Evolutionary conservation across 2,888 invertebrate genomes (phyloP).

Genomic region (Nycteola revayana): DNA sequence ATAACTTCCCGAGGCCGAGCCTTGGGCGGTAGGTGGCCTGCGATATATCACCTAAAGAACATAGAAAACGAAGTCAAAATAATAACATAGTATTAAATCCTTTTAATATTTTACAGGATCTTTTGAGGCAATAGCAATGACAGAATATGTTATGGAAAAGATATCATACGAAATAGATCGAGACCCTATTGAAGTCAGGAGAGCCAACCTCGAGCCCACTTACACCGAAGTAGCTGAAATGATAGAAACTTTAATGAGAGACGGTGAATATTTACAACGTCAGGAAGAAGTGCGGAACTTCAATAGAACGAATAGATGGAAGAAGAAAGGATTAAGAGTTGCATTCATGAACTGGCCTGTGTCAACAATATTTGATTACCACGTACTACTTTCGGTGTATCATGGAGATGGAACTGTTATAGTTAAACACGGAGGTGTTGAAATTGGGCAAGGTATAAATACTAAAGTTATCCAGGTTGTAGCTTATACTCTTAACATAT

Average conservation of each 20-base stretch:
- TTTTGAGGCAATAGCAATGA: conserved; percentile 83
- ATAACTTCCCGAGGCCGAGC: no score
- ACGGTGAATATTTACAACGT: conserved; percentile 79
- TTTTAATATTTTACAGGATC: conserved; percentile 62
- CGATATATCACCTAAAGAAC: no score
- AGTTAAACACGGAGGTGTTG: conserved; percentile 87
- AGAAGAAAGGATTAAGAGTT: conserved; percentile 87
- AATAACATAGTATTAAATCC: no score
- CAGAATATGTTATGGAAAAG: conserved; percentile 85
- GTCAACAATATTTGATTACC: conserved; percentile 71
- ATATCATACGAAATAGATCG: conserved; percentile 78
- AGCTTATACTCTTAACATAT: conserved; percentile 85
- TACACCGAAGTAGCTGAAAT: conserved; percentile 66
- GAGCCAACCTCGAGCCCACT: conserved; percentile 51
- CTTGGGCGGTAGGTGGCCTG: no score
- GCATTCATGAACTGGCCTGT: conserved; percentile 86
- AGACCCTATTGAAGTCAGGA: conserved; percentile 80
- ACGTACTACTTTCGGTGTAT: conserved; percentile 85
- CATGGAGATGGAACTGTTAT: conserved; percentile 87
- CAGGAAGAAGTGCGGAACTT: conserved; percentile 79
- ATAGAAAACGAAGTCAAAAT: no score
- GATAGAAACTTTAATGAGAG: conserved; percentile 39
- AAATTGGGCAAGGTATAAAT: conserved; percentile 91
- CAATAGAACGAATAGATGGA: conserved; percentile 88
- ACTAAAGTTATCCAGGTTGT: conserved; percentile 86